Base-by-base conservation (phyloP, 2,888 invertebrate genomes). In the Rhingia campestris region DNA sequence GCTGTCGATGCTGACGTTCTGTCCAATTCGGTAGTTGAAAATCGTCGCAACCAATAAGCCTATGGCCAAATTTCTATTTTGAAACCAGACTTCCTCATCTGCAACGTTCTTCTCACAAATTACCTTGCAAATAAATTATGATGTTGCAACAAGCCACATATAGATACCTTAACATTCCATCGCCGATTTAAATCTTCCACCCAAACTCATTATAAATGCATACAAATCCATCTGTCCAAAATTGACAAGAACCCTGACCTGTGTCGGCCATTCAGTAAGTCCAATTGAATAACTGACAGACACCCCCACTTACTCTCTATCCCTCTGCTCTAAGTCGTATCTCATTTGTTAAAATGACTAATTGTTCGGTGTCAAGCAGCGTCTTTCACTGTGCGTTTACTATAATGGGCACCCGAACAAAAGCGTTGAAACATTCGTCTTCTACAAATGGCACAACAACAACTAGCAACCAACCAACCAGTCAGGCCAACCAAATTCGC, bases 321-420 rank as follows among this genome's bases (percentile, higher is more conserved):
- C 39, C 6, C 5, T 43, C 53, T 6, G 7, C 33, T 22, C 22
- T 22, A n/a, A 58, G 39, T 45, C 45, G 10, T 3, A 70, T 30
- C 58, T 72, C 76, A 61, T 76, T 69, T 76, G 59, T 53, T 41
- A 69, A 69, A 69, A 76, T 76, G 76, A 76, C 67, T 76, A 76
- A 76, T 76, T 76, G 53, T 9, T 33, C 10, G 45, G 47, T 76
- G 76, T 69, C 76, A 76, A 76, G 67, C 59, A 61, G 39, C 53
- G 59, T 69, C 67, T 76, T 76, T 61, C 61, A 61, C 67, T 76
- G 76, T 54, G 33, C 47, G 59, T 54, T 61, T 67, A 75, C 45
- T 35, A n/a, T 75, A 59, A 66, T 75, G 56, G 22, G 33, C 22
- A 58, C 76, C 22, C 22, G 22, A 76, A 67, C 67, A 76, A 69